phyloP scores from a whole-genome alignment of 2,797 vertebrate species.

The Coregonus suidteri region DNA sequence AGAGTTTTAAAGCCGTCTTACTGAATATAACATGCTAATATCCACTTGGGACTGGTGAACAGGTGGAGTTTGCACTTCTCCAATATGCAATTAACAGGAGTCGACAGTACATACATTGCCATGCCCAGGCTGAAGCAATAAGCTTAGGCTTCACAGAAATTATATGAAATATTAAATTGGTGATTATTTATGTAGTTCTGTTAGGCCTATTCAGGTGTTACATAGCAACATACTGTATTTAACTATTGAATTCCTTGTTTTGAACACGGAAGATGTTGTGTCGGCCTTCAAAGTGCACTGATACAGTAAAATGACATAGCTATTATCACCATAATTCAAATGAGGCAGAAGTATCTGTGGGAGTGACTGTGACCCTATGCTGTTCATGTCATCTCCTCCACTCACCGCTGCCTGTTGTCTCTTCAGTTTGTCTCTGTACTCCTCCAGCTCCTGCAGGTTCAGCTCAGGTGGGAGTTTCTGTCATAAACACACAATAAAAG shows the following conservation, averaged over 20 bases:
- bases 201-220: neutral
- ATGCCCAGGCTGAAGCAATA: neutral
- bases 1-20: neutral
- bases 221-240: neutral
- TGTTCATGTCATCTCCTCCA: constrained; percentile 30
- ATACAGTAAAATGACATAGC: too few species aligned
- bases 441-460: constrained; percentile 92
- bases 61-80: too few species aligned
- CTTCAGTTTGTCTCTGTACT: constrained; percentile 92
- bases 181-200: neutral
- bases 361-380: neutral
- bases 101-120: too few species aligned
- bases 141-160: neutral
- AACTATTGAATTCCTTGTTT: neutral
- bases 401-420: constrained; percentile 94
- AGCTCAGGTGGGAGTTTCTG: constrained; percentile 94
- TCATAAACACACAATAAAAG: constrained; percentile 25
- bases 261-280: neutral
- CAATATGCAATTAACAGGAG: too few species aligned
- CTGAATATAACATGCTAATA: neutral
- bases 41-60: neutral
- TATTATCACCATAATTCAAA: too few species aligned
- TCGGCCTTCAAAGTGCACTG: too few species aligned
- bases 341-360: neutral
- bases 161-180: neutral